Evolutionary conservation across 1,140 invertebrate species (phyloP).

Genomic region (Oncopodura yosiiana): DNA sequence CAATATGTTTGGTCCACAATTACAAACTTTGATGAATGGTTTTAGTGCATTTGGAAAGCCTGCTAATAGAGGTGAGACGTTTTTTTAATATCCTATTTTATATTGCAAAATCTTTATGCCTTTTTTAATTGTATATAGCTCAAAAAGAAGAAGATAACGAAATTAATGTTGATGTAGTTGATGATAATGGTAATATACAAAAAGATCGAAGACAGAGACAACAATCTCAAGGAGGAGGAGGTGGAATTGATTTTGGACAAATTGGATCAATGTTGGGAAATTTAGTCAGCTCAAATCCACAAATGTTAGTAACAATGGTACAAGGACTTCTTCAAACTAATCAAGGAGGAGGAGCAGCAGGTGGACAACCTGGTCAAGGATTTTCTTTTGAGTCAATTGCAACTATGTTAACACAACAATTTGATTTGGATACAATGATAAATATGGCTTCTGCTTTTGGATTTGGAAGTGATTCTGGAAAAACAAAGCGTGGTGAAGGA

Average conservation of each 20-base stretch:
- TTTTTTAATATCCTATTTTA: too few relatives aligned
- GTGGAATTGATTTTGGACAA: slow-evolving; percentile 30
- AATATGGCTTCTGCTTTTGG: slow-evolving; percentile 27
- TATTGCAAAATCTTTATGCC: too few relatives aligned
- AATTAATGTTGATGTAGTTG: slow-evolving; percentile 16
- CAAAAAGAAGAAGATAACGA: slow-evolving; percentile 14
- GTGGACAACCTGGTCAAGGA: slow-evolving; percentile 24
- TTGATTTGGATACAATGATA: slow-evolving; percentile 31
- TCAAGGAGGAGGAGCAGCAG: background rate
- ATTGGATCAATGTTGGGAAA: slow-evolving; percentile 22
- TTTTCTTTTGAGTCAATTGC: slow-evolving; percentile 29
- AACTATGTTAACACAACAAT: slow-evolving; percentile 18
- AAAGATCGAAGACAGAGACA: slow-evolving; percentile 17
- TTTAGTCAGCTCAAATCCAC: slow-evolving; percentile 29
- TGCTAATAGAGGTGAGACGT: background rate
- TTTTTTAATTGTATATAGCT: too few relatives aligned
- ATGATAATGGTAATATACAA: slow-evolving; percentile 21
- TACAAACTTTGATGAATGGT: slow-evolving; percentile 24
- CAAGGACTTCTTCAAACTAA: slow-evolving; percentile 21
- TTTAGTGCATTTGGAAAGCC: slow-evolving; percentile 1
- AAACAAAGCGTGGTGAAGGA: slow-evolving; percentile 11
- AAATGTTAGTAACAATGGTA: slow-evolving; percentile 30
- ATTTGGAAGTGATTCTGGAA: slow-evolving; percentile 3
- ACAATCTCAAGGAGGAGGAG: background rate
- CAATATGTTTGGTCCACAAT: slow-evolving; percentile 27